Base-by-base conservation (phyloP, 2,888 invertebrate species). In the Mamestra brassicae region DNA sequence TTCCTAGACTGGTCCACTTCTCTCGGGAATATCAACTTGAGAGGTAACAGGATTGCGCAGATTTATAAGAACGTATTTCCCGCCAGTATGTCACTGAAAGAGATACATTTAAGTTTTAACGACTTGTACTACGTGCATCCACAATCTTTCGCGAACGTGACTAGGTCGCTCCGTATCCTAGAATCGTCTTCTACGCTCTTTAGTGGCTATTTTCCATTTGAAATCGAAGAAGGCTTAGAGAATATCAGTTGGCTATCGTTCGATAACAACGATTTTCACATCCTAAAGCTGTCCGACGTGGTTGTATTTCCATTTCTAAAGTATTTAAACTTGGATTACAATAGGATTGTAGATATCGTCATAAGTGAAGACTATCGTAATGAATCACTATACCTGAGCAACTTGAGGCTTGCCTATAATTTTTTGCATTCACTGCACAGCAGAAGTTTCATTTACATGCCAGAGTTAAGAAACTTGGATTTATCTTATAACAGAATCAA, bases 91-190 rank as follows among this genome's bases (percentile, higher is more conserved):
- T 97, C 98, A 85, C 97, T 99, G 85, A 98, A 98, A 89, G 99
- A 99, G 94, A 97, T 99, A 83, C 98, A 98, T 94, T 96, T 99
- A 84, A 99, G 99, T 91, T 99, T 99, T 94, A 99, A 99, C 94
- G 98, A 98, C 90, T 97, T 99, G 82, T 97, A 98, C 87, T 98
- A 98, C 89, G 97, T 99, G 85, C 98, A 98, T 91, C 97, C 97
- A 45, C 97, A 98, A 90, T 98, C 98, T 34, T 98, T 99, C 92
- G 97, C 97, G 76, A 98, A 98, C 88, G 97, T 99, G 76, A 97
- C 98, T 54, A 97, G 97, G 70, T 97, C 97, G 38, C 95, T 99
- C 69, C 98, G 98, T 93, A 98, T 98, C 80, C 95, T 99, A 57
- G 99, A 99, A 93, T 97, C 99, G 70, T 98, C 99, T 80, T 98